Evolutionary conservation across 2,888 invertebrate species (phyloP), one percentile per base, ranked within the genome.

Genomic region (Augiades crinisus): DNA sequence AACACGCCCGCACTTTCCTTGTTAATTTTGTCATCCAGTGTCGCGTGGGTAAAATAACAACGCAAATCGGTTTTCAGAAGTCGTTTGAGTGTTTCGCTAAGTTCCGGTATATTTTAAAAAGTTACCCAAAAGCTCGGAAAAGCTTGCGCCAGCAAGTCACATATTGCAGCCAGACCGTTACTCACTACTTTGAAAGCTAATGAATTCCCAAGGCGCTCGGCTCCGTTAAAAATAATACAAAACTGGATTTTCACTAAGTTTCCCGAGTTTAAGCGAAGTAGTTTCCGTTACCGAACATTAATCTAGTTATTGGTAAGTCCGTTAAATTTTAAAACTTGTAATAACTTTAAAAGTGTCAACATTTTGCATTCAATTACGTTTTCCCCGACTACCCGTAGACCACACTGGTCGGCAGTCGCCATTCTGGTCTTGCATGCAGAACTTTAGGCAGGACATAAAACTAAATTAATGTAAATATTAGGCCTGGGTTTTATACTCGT

Each of bases 141-240:
- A 17, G 22, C 22, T 56, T 57, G 46, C 55, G 55, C 50, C 38
- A 49, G 52, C 49, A 70, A 64, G 62, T 69, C 72, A 76, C 67
- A 78, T 72, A 75, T 78, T 73, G 72, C 60, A 68, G 61, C 61
- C 70, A 70, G 70, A 77, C 68, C 72, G 72, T 68, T 61, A 64
- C 63, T 66, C 63, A 65, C 67, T 75, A 73, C 72, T 75, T 78
- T 70, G 67, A 65, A 70, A 75, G 73, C 75, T 85, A 86, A 87
- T 86, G 80, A 87, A 88, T 85, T 81, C 78, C 64, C 72, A 80
- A 81, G 78, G 76, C 76, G 76, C 70, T 77, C 72, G 70, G 72
- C 74, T 78, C 78, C 75, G 71, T 78, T 79, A 80, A 83, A 86
- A 88, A 86, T 81, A 86, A 80, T 75, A 81, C 76, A 82, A 85